A percentile compares a stretch with the other conserved stretches of the same genome.
Conservation (phyloP, 2,888 invertebrate species). For the Eristalis arbustorum region DNA sequence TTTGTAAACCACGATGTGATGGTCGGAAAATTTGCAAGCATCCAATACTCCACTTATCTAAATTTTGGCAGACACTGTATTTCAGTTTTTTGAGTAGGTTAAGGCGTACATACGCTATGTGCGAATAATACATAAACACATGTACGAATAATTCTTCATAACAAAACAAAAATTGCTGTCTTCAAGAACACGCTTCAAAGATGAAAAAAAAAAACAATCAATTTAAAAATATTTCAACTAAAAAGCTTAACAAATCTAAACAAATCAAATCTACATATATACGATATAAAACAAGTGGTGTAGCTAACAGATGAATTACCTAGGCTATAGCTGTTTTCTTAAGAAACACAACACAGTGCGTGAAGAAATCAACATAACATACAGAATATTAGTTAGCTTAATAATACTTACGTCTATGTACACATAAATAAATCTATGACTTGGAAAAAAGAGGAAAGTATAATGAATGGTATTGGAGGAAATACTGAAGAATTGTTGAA, state of each 20-base stretch:
- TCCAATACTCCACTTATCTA: neutral
- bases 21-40: neutral
- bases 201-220: neutral
- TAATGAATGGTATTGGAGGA: neutral
- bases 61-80: neutral
- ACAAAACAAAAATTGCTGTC: conserved; percentile 17
- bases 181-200: neutral
- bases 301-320: conserved; percentile 42
- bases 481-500: conserved; percentile 52
- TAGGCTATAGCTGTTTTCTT: conserved; percentile 53
- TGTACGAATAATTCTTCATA: neutral
- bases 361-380: conserved; percentile 13
- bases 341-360: conserved; percentile 9
- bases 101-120: neutral
- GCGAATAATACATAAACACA: neutral
- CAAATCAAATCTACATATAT: conserved; percentile 35
- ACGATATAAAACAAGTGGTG: conserved; percentile 8
- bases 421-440: conserved; percentile 28
- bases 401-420: conserved; percentile 42
- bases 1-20: no score
- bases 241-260: conserved; percentile 8
- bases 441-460: conserved; percentile 9
- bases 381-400: conserved; percentile 61
- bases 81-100: neutral
- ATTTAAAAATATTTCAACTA: neutral